These are phyloP conservation scores for Campoplex capitator DNA, from an alignment of 2,888 invertebrate species.

Conservation along the genomic window DNA sequence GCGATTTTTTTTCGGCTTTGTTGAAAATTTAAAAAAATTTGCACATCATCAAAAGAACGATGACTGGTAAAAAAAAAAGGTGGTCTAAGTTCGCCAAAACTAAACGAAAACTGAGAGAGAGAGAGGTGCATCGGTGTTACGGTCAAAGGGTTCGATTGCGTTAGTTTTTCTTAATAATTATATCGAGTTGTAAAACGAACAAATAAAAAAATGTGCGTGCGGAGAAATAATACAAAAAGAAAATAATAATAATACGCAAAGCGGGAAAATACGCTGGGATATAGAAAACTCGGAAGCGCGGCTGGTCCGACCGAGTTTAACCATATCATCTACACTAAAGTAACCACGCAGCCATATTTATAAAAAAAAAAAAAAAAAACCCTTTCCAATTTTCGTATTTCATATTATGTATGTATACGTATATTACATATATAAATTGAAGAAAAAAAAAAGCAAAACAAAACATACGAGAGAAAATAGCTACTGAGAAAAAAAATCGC, in stretches of 20 bases:
- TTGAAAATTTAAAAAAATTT: not conserved
- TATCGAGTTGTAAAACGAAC: conserved; percentile 66
- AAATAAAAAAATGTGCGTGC: conserved; percentile 22
- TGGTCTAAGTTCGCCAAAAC: not conserved
- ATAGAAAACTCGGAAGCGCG: conserved; percentile 68
- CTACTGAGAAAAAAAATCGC: conserved; percentile 58
- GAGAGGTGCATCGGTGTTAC: conserved; percentile 21
- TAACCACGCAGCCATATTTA: conserved; percentile 59
- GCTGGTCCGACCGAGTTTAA: conserved; percentile 71
- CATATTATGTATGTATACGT: conserved; percentile 55
- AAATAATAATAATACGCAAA: conserved; percentile 38
- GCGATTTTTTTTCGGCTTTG: not conserved
- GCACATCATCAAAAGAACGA: not conserved
- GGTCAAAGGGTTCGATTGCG: conserved; percentile 68
- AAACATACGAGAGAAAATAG: conserved; percentile 32
- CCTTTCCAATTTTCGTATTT: conserved; percentile 64
- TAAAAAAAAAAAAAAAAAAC: conserved; percentile 16
- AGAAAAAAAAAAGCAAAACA: conserved; percentile 23
- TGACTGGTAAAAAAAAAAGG: not conserved
- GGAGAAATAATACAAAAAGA: conserved; percentile 25
- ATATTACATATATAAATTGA: conserved; percentile 44
- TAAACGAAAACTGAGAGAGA: not conserved
- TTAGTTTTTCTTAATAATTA: conserved; percentile 66
- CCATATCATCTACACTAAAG: conserved; percentile 67
- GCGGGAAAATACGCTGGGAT: conserved; percentile 62